These are phyloP conservation scores for Orchesella cincta DNA, from an alignment of 1,140 invertebrate species.

Conservation along the genomic window DNA sequence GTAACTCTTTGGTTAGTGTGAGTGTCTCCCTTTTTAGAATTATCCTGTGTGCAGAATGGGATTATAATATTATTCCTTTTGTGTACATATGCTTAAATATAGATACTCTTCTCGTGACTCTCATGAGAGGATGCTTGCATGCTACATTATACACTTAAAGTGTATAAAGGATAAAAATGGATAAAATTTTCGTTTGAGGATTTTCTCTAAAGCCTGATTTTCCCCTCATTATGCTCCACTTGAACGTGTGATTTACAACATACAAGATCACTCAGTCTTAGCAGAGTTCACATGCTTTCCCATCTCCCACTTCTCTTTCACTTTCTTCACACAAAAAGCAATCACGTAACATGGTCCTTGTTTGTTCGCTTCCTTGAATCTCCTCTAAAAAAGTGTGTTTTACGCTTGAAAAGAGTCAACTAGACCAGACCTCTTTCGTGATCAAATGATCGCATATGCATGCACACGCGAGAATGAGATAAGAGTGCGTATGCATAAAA, in stretches of 20 bases:
- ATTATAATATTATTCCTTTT: conserved; percentile 27
- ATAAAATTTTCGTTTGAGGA: conserved; percentile 5
- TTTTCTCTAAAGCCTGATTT: conserved; percentile 1
- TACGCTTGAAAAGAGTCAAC: not conserved
- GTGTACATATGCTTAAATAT: not conserved
- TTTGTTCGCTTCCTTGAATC: conserved; percentile 17
- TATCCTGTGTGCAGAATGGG: not conserved
- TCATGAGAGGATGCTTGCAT: too few relatives aligned
- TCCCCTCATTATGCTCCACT: conserved; percentile 29
- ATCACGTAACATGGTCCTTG: not conserved
- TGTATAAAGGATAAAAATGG: too few relatives aligned
- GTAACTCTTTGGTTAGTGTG: not conserved
- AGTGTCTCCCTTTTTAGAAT: not conserved
- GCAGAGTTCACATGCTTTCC: not conserved
- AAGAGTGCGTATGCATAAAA: not conserved
- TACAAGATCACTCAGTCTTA: not conserved
- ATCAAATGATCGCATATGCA: not conserved
- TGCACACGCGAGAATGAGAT: not conserved
- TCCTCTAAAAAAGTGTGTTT: conserved; percentile 18
- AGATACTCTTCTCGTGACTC: too few relatives aligned
- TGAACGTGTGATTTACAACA: conserved; percentile 28
- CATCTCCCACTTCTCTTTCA: not conserved
- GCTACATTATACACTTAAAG: too few relatives aligned
- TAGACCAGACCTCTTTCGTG: not conserved
- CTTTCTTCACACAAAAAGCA: not conserved